Evolutionary conservation across 2,797 vertebrate species (phyloP), one percentile per base, ranked within the genome.

Genomic region (Malurus leucopterus): DNA sequence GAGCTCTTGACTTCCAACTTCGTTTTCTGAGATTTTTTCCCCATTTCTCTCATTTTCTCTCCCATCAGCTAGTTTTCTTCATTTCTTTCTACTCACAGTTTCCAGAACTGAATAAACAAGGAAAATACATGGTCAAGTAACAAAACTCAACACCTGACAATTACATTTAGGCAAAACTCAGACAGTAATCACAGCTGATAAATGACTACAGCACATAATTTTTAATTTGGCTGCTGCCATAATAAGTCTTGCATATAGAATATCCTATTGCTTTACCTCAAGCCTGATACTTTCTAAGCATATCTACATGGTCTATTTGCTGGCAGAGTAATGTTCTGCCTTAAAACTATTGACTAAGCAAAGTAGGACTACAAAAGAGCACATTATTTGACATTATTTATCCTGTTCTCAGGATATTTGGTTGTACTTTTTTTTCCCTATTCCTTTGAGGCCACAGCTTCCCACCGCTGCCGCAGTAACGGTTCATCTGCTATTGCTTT

Each of bases 371-470:
- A 73, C 59, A 86, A 80, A 34, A 79, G 15, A 77, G 62, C 20
- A 70, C 10, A 5, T 68, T 64, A 47, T 86, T 89, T 73, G 80
- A 67, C 18, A 5, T 65, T 77, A 55, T 58, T 65, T 87, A n/a
- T 84, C 71, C 65, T 49, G 49, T 46, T 88, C 71, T 86, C 38
- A 17, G 59, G 67, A 51, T 77, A 72, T 34, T 79, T 3, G 3
- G 16, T 70, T 75, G 64, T 30, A 46, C 46, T 57, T 90, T 82
- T 84, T 64, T 92, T 68, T 90, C 57, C 68, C 40, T 84, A 13
- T 51, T 93, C 81, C 77, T 74, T 14, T 36, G 83, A 83, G 86
- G 79, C 90, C 73, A 22, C 75, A 79, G 72, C 87, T 89, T 94
- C 81, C 81, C 79, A 89, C 51, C 0, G 1, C 86, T 1, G 21